Percentiles rank a stretch among this genome's conserved stretches.
phyloP scores from a whole-genome alignment of 2,113 vertebrate species.

The Syngnathus typhle region DNA sequence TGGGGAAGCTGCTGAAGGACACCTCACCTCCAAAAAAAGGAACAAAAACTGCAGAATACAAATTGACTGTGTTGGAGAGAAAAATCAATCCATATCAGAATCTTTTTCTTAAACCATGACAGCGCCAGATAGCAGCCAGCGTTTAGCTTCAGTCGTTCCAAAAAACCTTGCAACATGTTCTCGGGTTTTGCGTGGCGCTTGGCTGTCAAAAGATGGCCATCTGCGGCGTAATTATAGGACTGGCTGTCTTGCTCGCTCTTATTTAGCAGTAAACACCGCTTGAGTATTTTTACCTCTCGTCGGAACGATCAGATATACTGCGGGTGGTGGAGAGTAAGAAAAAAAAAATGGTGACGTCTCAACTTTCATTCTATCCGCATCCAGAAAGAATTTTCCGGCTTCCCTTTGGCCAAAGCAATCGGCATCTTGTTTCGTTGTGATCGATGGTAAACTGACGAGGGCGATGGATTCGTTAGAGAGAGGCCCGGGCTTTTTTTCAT shows the following conservation, averaged over 20 bases:
- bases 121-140: too few species aligned
- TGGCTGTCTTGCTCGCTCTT: constrained; percentile 25
- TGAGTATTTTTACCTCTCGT: constrained; percentile 45
- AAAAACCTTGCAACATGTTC: too few species aligned
- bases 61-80: too few species aligned
- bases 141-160: too few species aligned
- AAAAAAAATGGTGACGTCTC: neutral
- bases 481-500: constrained; percentile 11
- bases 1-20: neutral
- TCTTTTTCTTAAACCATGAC: too few species aligned
- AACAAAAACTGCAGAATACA: too few species aligned
- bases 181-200: constrained; percentile 27
- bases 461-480: constrained; percentile 38
- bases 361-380: neutral
- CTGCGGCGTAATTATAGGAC: constrained; percentile 40
- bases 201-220: constrained; percentile 42
- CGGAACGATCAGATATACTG: neutral
- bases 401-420: neutral
- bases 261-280: constrained; percentile 43
- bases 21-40: too few species aligned
- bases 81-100: too few species aligned
- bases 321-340: too few species aligned
- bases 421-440: constrained; percentile 25
- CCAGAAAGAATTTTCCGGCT: neutral
- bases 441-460: constrained; percentile 48